phyloP scores from a whole-genome alignment of 2,113 vertebrate species.

The Hyperoodon ampullatus region DNA sequence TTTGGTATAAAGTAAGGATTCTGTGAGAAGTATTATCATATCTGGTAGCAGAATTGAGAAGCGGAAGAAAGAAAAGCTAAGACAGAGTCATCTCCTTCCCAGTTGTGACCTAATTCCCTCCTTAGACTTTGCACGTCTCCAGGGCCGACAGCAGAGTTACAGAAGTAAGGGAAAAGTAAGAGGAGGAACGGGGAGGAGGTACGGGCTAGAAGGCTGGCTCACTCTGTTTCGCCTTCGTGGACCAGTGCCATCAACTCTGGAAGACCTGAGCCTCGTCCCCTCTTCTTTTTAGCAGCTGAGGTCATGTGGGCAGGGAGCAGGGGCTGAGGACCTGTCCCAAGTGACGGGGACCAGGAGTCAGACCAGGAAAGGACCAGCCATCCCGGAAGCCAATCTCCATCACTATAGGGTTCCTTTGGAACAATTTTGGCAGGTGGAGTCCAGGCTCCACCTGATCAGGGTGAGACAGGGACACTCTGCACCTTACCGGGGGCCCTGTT shows the following conservation, averaged over 20 bases:
- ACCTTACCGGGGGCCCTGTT: neutral
- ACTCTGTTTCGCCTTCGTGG: neutral
- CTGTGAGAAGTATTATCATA: neutral
- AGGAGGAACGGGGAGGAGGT: neutral
- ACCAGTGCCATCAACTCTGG: rapidly evolving
- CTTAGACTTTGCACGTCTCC: neutral
- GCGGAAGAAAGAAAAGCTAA: neutral
- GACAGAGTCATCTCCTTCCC: neutral
- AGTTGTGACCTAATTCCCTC: neutral
- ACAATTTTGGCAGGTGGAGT: no score
- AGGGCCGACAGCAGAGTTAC: neutral
- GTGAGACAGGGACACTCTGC: neutral
- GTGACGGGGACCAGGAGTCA: neutral
- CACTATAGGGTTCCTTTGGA: rapidly evolving
- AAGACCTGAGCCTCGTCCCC: no score
- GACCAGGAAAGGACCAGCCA: neutral
- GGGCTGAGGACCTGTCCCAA: rapidly evolving
- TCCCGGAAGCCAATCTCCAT: neutral
- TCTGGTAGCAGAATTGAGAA: neutral
- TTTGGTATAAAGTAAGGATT: neutral
- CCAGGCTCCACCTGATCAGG: neutral
- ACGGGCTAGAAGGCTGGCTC: neutral
- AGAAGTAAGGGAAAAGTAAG: neutral
- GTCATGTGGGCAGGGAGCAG: rapidly evolving
- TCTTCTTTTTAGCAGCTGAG: neutral